Percentiles rank a stretch among this genome's conserved stretches.
Conservation (phyloP, 2,888 invertebrate genomes). For the Pachydiplax longipennis region DNA sequence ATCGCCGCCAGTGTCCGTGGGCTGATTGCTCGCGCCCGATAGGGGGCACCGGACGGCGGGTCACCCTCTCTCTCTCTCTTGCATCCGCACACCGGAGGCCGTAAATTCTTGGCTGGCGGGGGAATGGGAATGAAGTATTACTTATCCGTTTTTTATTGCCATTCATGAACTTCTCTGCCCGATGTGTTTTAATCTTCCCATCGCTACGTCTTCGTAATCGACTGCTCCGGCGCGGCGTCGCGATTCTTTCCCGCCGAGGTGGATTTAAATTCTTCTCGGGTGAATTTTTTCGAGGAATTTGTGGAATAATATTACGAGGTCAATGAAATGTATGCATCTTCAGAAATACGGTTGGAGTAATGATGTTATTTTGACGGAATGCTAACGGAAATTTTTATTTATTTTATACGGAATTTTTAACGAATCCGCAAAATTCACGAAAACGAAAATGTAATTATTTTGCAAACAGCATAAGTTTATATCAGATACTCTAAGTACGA, state of each 20-base stretch:
- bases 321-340: too few relatives aligned
- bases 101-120: conserved; percentile 6
- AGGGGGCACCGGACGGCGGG: not conserved
- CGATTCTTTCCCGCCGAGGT: not conserved
- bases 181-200: not conserved
- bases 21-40: conserved; percentile 22
- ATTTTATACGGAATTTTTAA: too few relatives aligned
- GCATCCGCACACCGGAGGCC: conserved; percentile 13
- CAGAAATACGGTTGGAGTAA: too few relatives aligned
- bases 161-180: not conserved
- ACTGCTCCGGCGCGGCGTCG: not conserved
- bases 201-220: not conserved
- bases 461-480: too few relatives aligned
- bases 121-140: not conserved
- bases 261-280: too few relatives aligned
- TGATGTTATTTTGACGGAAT: too few relatives aligned
- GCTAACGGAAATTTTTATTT: too few relatives aligned
- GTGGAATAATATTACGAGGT: too few relatives aligned
- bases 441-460: too few relatives aligned
- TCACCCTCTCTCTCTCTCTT: not conserved
- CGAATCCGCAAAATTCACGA: too few relatives aligned
- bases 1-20: conserved; percentile 10
- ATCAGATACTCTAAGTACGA: too few relatives aligned
- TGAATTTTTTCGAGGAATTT: too few relatives aligned
- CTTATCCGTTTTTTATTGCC: not conserved